Evolutionary conservation across 2,797 vertebrate species (phyloP).

Genomic region (Dipus sagitta): DNA sequence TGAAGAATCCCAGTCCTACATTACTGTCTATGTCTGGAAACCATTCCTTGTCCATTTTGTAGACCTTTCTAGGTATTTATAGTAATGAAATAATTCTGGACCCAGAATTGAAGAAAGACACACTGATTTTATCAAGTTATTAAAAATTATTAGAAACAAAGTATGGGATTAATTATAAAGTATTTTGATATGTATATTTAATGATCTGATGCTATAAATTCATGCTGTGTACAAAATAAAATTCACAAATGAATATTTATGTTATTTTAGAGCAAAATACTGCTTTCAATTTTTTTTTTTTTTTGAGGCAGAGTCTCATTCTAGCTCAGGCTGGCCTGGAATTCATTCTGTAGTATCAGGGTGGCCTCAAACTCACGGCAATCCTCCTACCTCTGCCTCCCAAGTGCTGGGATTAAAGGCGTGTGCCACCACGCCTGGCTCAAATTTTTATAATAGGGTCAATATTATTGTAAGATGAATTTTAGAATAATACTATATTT

Average conservation of each 20-base stretch:
- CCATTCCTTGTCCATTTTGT: slow-evolving; percentile 39
- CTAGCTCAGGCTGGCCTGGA: too few species aligned
- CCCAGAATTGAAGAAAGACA: neutral
- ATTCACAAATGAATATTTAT: slow-evolving; percentile 22
- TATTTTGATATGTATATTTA: neutral
- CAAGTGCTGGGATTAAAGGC: too few species aligned
- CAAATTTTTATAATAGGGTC: neutral
- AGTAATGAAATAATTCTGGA: neutral
- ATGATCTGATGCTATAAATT: neutral
- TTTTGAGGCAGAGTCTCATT: too few species aligned
- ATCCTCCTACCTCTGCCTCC: too few species aligned
- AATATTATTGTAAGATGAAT: too few species aligned
- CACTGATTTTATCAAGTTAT: neutral
- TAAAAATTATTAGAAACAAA: slow-evolving; percentile 48
- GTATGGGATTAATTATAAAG: slow-evolving; percentile 26
- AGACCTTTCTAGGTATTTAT: slow-evolving; percentile 6
- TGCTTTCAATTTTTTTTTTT: too few species aligned
- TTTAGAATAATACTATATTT: too few species aligned
- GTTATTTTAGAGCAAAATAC: slow-evolving; percentile 19
- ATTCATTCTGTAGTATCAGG: too few species aligned
- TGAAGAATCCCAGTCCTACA: neutral
- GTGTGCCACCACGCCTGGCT: too few species aligned
- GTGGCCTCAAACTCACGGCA: too few species aligned
- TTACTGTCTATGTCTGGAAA: slow-evolving; percentile 1
- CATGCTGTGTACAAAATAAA: slow-evolving; percentile 6